A percentile compares a stretch with the other conserved stretches of the same genome.
Conservation (phyloP, 2,797 vertebrate genomes). For the Poecile montanus region DNA sequence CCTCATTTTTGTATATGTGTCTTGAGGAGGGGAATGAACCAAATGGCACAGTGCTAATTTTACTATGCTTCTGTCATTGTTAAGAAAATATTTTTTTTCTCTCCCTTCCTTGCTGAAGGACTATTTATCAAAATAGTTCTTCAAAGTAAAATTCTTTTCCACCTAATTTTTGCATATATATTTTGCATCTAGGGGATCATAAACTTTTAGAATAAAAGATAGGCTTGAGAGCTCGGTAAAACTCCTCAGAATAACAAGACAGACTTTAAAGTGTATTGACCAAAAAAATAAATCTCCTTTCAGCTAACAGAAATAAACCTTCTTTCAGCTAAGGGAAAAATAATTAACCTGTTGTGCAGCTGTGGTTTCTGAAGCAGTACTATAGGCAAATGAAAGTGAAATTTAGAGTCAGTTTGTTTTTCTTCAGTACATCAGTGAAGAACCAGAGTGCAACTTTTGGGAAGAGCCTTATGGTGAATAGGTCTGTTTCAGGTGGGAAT, state of each 20-base stretch:
- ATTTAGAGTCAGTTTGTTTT: not conserved
- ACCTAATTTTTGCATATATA: not conserved
- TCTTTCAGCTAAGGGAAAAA: slow-evolving; percentile 25
- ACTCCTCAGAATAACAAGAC: not conserved
- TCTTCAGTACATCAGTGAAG: not conserved
- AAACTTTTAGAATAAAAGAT: not conserved
- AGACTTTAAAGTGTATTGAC: not conserved
- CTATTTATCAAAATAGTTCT: not conserved
- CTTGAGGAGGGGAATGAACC: not conserved
- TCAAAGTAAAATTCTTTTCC: not conserved
- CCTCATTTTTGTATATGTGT: not conserved
- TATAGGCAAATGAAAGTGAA: not conserved
- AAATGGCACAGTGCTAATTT: not conserved
- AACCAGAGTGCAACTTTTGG: not conserved
- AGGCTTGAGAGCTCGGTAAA: not conserved
- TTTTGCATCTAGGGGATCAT: not conserved
- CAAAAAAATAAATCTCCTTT: slow-evolving; percentile 5
- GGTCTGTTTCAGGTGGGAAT: not conserved
- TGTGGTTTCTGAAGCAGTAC: not conserved
- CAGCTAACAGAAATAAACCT: slow-evolving; percentile 11
- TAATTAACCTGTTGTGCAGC: slow-evolving; percentile 3
- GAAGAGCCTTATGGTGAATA: not conserved
- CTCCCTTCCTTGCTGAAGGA: not conserved
- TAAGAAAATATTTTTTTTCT: not conserved
- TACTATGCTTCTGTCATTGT: not conserved